Evolutionary conservation across 92 coral and sea anemone genomes (phyloP), one percentile per base, ranked within the genome.

Genomic region (Micromussa lordhowensis): DNA sequence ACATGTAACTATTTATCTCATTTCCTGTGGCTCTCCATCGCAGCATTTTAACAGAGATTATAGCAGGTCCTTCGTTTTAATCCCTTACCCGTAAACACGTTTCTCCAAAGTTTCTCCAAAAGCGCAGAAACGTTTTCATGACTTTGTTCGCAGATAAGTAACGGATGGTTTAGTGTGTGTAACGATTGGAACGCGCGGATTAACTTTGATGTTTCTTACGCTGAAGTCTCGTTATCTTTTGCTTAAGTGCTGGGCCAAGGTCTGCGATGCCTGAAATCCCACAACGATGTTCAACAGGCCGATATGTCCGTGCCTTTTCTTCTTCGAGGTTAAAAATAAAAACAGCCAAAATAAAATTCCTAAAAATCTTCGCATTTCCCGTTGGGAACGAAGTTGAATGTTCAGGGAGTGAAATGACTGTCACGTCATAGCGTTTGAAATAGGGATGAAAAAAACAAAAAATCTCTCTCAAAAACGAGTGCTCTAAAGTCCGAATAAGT

Each of bases 111-210:
- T 5, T 68, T 36, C 75, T n/a, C 38, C 28, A 59, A 40, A n/a
- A 59, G 16, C 66, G 14, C 26, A 53, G 8, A 77, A 86, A 76
- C 15, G 48, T 31, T 77, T 86, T 86, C 89, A 86, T 86, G 89
- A 77, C 89, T 86, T 59, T 29, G 29, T 48, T 19, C 69, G 74
- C 30, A 53, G n/a, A 24, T 83, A 66, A 31, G 31, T 59, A 77
- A 77, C 22, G 35, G 40, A 17, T 59, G 54, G 51, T 70, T 83
- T 8, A 38, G 32, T 49, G 87, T 16, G 31, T 75, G 71, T 24
- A 73, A 86, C 51, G 89, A 86, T 59, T 29, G 89, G 89, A 86
- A 86, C 83, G 76, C 16, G 82, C 66, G 83, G 76, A 48, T 86
- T 17, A 78, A 66, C 83, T 77, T 86, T 86, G 77, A 86, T 61